Base-by-base conservation (phyloP, 2,888 invertebrate species). In the Odontothrips loti region DNA sequence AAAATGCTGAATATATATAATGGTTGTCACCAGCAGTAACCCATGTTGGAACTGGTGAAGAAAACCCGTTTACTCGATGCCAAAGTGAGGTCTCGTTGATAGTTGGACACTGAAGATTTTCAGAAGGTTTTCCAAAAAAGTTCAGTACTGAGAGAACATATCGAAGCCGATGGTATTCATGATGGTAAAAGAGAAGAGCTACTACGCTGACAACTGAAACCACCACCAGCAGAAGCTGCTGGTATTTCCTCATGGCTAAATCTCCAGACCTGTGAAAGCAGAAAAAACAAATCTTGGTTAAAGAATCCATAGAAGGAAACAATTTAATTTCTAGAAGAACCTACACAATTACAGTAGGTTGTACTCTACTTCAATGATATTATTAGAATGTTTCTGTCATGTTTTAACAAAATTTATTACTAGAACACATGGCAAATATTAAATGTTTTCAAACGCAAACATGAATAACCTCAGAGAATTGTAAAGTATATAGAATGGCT, bases 91-190 rank as follows among this genome's bases (percentile, higher is more conserved):
- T 89, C 2, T 90, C 89, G 80, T 90, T 90, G 80, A 90, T 89
- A 63, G 89, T 88, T 0, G 89, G 88, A 6, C 91, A 91, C 82
- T 90, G 90, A 47, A 88, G 87, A 80, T 90, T 89, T 15, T 89
- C 89, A 23, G 85, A 84, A 47, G 93, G 92, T 83, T 91, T 91
- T 0, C 96, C 95, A 86, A 96, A 96, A 86, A 95, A 95, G 86
- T 95, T 95, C 9, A 96, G 91, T 12, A 95, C 95, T 88, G 95
- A 94, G 20, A 96, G 87, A 0, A 96, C 95, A 87, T 95, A 95
- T 83, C 95, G 91, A 0, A 96, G 88, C 79, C 93, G 92, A 86
- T 94, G 94, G 85, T 96, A 96, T 87, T 96, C 95, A 85, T 94
- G 95, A 83, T 95, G 92, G 86, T 96, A 96, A 85, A 96, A 91